These are phyloP conservation scores for Caenorhabditis sp. DNA, from an alignment of 2,888 invertebrate species.

Conservation along the genomic window DNA sequence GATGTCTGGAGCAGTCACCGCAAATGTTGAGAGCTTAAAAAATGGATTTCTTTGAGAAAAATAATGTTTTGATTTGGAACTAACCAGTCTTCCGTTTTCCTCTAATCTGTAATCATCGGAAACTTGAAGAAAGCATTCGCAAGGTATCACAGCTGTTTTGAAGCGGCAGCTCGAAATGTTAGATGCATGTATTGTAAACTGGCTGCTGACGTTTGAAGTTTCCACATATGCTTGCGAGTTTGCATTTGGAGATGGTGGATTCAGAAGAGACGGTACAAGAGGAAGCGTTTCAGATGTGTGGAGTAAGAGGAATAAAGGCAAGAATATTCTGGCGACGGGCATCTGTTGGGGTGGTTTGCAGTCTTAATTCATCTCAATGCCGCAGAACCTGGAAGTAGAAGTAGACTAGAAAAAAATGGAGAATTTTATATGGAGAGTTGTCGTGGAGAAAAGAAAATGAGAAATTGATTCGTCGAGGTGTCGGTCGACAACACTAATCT, in stretches of 20 bases:
- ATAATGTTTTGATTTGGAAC: background rate
- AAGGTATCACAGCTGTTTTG: slow-evolving; percentile 69
- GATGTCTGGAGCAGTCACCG: slow-evolving; percentile 66
- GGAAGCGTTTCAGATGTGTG: slow-evolving; percentile 15
- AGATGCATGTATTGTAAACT: slow-evolving; percentile 63
- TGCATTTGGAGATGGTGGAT: slow-evolving; percentile 42
- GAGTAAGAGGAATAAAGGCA: slow-evolving; percentile 39
- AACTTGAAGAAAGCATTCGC: slow-evolving; percentile 69
- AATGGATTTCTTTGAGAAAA: background rate
- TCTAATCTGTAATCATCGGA: slow-evolving; percentile 64
- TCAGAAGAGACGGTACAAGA: slow-evolving; percentile 24
- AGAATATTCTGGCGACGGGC: slow-evolving; percentile 16
- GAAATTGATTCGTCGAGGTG: slow-evolving; percentile 45
- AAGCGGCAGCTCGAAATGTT: slow-evolving; percentile 68
- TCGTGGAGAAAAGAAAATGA: slow-evolving; percentile 5
- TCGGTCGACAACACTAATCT: slow-evolving; percentile 61
- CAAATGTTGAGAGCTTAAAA: slow-evolving; percentile 60
- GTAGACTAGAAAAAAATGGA: slow-evolving; percentile 1
- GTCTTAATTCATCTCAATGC: slow-evolving; percentile 27
- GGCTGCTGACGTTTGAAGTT: slow-evolving; percentile 50
- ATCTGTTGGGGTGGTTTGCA: slow-evolving; percentile 19
- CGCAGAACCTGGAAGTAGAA: slow-evolving; percentile 23
- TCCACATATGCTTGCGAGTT: slow-evolving; percentile 66
- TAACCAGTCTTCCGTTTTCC: slow-evolving; percentile 58
- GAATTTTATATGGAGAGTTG: background rate